Conservation (phyloP, 1,140 invertebrate species). For the Cotesia typhae region DNA sequence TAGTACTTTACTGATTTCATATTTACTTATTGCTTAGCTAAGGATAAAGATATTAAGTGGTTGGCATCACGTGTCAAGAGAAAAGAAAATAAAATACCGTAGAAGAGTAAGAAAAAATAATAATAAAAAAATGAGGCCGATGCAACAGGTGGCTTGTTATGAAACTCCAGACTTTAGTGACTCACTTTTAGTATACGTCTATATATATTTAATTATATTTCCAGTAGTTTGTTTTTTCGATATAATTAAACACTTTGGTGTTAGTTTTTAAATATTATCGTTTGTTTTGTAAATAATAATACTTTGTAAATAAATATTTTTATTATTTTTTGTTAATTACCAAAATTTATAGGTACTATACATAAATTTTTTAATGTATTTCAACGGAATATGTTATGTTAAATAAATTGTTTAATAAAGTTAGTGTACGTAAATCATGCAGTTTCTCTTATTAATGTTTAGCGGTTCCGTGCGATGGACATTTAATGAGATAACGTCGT, state of each 20-base stretch:
- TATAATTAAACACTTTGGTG: not conserved
- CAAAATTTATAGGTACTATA: too few relatives aligned
- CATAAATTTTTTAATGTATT: too few relatives aligned
- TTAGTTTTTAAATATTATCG: not conserved
- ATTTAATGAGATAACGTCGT: slow-evolving; percentile 53
- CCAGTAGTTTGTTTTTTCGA: not conserved
- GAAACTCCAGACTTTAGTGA: not conserved
- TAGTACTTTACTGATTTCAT: not conserved
- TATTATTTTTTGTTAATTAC: too few relatives aligned
- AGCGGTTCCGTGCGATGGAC: slow-evolving; percentile 50
- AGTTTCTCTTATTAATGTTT: slow-evolving; percentile 36
- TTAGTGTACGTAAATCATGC: slow-evolving; percentile 5
- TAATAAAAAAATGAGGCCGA: not conserved
- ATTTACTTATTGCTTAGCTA: not conserved
- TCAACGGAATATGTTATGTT: not conserved
- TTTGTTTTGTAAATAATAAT: slow-evolving; percentile 4
- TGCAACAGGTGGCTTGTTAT: slow-evolving; percentile 20
- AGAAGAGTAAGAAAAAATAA: not conserved
- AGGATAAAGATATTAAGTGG: not conserved
- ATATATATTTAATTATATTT: slow-evolving; percentile 8
- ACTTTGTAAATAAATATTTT: not conserved
- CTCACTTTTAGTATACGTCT: not conserved
- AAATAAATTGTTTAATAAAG: not conserved
- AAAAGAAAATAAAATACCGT: slow-evolving; percentile 5
- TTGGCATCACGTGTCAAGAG: slow-evolving; percentile 7